phyloP scores from a whole-genome alignment of 2,113 vertebrate genomes.

The Tychaedon coryphoeus region DNA sequence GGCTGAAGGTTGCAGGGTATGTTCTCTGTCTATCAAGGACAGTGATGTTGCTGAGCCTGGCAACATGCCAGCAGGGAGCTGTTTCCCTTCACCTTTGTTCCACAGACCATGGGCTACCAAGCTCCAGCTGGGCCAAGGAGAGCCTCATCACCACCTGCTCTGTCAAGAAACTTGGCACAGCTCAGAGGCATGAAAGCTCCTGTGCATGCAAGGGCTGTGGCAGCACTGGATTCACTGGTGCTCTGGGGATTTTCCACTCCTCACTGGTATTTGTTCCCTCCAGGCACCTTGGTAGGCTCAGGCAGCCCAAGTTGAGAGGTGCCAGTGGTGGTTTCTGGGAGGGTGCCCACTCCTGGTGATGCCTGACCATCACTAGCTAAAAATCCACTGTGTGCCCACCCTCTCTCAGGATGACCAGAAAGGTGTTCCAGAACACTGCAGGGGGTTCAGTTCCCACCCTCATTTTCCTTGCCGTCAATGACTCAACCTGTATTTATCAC shows the following conservation, averaged over 20 bases:
- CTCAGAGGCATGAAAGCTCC: background rate
- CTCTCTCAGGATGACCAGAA: background rate
- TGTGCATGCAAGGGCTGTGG: fast-evolving
- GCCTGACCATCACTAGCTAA: background rate
- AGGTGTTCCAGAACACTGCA: fast-evolving
- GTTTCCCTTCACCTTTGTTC: background rate
- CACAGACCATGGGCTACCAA: background rate
- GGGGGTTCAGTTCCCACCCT: background rate
- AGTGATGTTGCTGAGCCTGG: fast-evolving
- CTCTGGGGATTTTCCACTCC: background rate
- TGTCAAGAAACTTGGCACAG: background rate
- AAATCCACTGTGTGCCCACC: background rate
- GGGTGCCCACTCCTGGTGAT: background rate
- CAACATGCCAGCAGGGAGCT: fast-evolving
- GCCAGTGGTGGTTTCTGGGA: background rate
- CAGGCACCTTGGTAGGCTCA: background rate
- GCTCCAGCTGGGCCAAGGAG: background rate
- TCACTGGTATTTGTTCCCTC: fast-evolving
- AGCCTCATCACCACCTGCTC: background rate
- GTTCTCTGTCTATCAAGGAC: background rate
- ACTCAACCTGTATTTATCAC: background rate
- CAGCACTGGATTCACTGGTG: fast-evolving
- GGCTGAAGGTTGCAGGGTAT: background rate
- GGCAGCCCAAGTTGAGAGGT: background rate
- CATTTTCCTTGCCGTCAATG: background rate